Conservation (phyloP, 2,797 vertebrate genomes). For the Acestrorhynchus altus region DNA sequence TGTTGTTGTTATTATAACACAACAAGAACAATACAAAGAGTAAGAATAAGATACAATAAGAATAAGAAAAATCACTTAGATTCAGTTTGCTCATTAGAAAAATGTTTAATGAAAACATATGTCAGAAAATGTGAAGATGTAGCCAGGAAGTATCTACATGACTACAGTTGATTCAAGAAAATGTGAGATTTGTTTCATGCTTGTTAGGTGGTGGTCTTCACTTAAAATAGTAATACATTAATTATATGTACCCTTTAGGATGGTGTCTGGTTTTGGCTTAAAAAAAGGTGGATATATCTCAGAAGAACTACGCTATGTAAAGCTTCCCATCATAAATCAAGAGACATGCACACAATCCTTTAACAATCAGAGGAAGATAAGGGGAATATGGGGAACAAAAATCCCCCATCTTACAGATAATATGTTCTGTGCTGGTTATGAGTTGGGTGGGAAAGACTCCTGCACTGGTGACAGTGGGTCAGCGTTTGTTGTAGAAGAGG, state of each 20-base stretch:
- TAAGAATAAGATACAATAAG: too few species aligned
- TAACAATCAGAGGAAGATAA: accelerated
- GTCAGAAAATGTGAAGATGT: too few species aligned
- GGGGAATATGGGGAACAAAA: neutral
- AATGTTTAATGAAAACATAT: too few species aligned
- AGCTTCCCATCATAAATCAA: slow-evolving; percentile 61
- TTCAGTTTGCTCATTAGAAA: neutral
- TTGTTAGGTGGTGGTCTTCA: too few species aligned
- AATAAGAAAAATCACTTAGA: too few species aligned
- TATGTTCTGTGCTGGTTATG: slow-evolving; percentile 73
- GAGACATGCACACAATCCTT: slow-evolving; percentile 48
- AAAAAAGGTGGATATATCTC: accelerated
- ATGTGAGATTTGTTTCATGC: too few species aligned
- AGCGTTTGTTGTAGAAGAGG: slow-evolving; percentile 51
- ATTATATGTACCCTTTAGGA: slow-evolving; percentile 51
- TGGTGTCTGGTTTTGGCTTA: slow-evolving; percentile 65
- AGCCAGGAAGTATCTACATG: too few species aligned
- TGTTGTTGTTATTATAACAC: too few species aligned
- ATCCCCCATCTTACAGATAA: slow-evolving; percentile 60
- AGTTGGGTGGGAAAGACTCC: slow-evolving; percentile 60
- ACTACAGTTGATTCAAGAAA: too few species aligned
- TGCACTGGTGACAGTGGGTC: slow-evolving; percentile 68
- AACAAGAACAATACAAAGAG: too few species aligned
- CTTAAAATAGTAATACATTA: neutral
- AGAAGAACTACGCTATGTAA: slow-evolving; percentile 58